Percentiles rank a stretch among this genome's conserved stretches.
phyloP scores from a whole-genome alignment of 2,888 invertebrate genomes.

The Plusia festucae region DNA sequence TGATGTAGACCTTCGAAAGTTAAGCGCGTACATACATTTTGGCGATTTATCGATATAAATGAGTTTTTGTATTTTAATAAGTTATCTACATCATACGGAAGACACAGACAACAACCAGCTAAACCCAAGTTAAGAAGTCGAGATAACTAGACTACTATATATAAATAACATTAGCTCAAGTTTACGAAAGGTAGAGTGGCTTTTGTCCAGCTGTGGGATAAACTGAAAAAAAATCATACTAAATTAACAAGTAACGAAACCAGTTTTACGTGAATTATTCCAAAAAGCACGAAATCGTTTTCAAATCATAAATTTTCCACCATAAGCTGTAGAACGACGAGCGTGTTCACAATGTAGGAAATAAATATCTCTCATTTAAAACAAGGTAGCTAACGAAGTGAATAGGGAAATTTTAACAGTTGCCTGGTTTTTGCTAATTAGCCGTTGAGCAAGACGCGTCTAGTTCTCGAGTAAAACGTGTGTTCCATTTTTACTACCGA shows the following conservation, averaged over 20 bases:
- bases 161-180: no score
- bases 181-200: no score
- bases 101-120: no score
- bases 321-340: neutral
- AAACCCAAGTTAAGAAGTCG: no score
- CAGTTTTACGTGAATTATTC: neutral
- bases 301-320: neutral
- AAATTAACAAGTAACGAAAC: neutral
- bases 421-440: neutral
- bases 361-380: neutral
- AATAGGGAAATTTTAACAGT: neutral
- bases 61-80: no score
- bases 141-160: no score
- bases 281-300: neutral
- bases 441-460: neutral
- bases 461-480: neutral
- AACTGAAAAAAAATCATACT: no score
- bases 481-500: neutral
- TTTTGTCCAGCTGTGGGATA: no score
- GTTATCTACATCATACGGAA: no score
- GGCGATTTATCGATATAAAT: no score
- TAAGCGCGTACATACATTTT: no score
- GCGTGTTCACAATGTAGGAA: neutral
- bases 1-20: no score
- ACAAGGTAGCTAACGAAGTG: neutral